These are phyloP conservation scores for Sesamia nonagrioides DNA, from an alignment of 1,140 invertebrate species.

Conservation along the genomic window DNA sequence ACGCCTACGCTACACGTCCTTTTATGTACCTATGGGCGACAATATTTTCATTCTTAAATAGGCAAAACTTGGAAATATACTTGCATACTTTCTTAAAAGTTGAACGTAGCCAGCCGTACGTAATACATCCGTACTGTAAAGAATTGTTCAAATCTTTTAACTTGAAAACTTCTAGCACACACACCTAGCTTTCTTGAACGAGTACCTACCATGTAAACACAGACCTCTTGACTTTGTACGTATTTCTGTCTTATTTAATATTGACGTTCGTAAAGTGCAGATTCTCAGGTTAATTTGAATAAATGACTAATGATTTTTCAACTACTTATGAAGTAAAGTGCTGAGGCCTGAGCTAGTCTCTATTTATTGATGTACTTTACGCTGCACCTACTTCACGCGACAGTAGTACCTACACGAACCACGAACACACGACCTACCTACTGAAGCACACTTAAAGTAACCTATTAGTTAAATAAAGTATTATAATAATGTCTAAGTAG, in stretches of 20 bases:
- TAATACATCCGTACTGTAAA: neutral
- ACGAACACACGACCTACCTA: neutral
- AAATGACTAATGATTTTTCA: too few relatives aligned
- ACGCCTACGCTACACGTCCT: too few relatives aligned
- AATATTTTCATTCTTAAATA: neutral
- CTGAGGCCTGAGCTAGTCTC: neutral
- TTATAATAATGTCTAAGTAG: neutral
- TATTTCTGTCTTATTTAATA: too few relatives aligned
- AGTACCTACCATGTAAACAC: neutral
- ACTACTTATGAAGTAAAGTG: neutral
- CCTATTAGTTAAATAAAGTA: neutral
- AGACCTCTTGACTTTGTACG: neutral
- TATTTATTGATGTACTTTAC: neutral
- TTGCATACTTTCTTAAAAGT: neutral
- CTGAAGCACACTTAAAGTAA: neutral
- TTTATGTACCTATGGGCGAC: neutral
- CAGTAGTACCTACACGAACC: neutral
- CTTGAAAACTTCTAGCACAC: neutral
- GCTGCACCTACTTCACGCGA: neutral
- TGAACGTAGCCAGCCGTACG: neutral
- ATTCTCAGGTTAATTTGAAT: too few relatives aligned
- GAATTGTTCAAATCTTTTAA: conserved; percentile 3
- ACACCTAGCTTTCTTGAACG: neutral
- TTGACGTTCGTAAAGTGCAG: too few relatives aligned
- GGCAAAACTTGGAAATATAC: too few relatives aligned